Conservation (phyloP, 1,140 invertebrate species). For the Drosophila busckii region DNA sequence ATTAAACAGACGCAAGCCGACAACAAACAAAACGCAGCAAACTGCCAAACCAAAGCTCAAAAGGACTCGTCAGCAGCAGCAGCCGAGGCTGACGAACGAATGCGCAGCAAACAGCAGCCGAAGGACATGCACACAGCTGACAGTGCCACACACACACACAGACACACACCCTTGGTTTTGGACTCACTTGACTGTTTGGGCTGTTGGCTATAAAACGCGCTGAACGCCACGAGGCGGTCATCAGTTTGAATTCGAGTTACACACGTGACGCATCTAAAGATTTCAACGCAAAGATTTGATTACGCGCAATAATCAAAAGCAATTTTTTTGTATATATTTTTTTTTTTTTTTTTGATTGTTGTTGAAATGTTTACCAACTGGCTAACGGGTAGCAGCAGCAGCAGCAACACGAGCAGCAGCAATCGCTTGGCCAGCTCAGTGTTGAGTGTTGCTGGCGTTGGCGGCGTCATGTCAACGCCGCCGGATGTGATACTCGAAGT, state of each 20-base stretch:
- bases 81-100: conserved; percentile 9
- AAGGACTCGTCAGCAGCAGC: too few species aligned
- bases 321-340: neutral
- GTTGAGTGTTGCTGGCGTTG: conserved; percentile 32
- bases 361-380: conserved; percentile 77
- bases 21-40: conserved; percentile 17
- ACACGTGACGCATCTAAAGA: conserved; percentile 37
- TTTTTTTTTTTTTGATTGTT: conserved; percentile 22
- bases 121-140: conserved; percentile 33
- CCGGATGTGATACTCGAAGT: conserved; percentile 84
- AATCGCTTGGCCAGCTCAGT: conserved; percentile 15
- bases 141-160: too few species aligned
- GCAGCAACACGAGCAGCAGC: conserved; percentile 10
- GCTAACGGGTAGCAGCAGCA: conserved; percentile 65
- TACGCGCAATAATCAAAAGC: neutral
- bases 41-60: conserved; percentile 2
- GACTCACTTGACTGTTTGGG: too few species aligned
- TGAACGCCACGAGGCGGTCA: conserved; percentile 44
- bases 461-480: conserved; percentile 74
- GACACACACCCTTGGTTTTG: too few species aligned
- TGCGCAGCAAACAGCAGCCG: conserved; percentile 14
- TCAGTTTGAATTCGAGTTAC: conserved; percentile 68
- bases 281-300: conserved; percentile 5
- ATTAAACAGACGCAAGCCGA: conserved; percentile 19
- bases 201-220: conserved; percentile 52